Base-by-base conservation (phyloP, 1,140 invertebrate species). In the Heterodera carotae region DNA sequence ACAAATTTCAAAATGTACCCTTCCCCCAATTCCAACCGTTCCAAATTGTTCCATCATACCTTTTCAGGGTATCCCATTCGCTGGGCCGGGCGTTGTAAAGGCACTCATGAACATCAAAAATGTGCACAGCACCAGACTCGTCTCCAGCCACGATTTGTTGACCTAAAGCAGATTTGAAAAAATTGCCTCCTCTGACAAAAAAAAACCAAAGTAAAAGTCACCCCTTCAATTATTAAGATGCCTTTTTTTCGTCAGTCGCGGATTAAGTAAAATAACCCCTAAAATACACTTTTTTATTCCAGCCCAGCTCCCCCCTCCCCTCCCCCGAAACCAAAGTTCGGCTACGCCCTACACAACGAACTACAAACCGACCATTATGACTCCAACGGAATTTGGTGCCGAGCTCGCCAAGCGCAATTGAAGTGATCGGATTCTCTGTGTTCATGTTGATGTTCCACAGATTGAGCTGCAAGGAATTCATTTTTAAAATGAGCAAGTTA, bases 401-500 rank as follows among this genome's bases (percentile, higher is more conserved):
- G 18, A 76, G 71, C 8, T 75, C 53, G 39, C 78, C 80, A 31
- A 80, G 27, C 27, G 29, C 15, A 22, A 84, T 18, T 3, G 80
- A 62, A 8, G 82, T 69, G 15, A 84, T 72, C 22, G 82, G 80
- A n/a, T 70, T 53, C 48, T 83, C 82, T 8, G 76, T 69, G 64
- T 83, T 83, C 36, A 56, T 60, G 60, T 83, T 83, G 27, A 83
- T 62, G 43, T 83, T 83, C 82, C 82, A 83, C 78, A 83, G 66
- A 66, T 83, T 80, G 18, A 83, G 53, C 76, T 81, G 34, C 0
- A 79, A 66, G 29, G n/a, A n/a, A n/a, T n/a, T n/a, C n/a, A n/a
- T n/a, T n/a, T n/a, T n/a, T n/a, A n/a, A n/a, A n/a, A n/a, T n/a
- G n/a, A n/a, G n/a, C n/a, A n/a, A n/a, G n/a, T n/a, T n/a, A n/a